Conservation (phyloP, 2,888 invertebrate species). For the Urechis unicinctus region DNA sequence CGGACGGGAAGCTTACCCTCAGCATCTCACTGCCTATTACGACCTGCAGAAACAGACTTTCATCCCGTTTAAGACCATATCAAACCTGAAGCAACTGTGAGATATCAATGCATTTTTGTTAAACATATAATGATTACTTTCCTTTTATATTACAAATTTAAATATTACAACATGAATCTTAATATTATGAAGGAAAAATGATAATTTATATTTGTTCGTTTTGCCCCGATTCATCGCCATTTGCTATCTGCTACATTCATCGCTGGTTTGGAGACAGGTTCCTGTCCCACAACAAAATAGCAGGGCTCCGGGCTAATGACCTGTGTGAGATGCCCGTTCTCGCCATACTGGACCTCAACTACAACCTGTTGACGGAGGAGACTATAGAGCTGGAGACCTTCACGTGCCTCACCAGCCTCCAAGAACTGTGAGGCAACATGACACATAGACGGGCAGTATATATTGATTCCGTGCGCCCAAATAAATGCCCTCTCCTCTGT, state of each 20-base stretch:
- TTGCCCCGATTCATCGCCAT: too few species aligned
- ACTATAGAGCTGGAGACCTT: neutral
- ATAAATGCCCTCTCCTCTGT: too few species aligned
- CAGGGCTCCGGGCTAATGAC: neutral
- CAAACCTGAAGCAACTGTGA: neutral
- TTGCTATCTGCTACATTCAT: too few species aligned
- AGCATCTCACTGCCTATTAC: constrained; percentile 3
- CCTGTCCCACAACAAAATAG: constrained; percentile 17
- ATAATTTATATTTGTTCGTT: too few species aligned
- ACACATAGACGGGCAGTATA: too few species aligned
- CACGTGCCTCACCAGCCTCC: neutral
- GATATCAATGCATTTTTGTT: too few species aligned
- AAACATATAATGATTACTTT: too few species aligned
- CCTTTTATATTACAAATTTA: too few species aligned
- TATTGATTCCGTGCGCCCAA: too few species aligned
- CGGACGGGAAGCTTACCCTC: constrained; percentile 25
- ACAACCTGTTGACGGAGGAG: neutral
- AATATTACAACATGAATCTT: too few species aligned
- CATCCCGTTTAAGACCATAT: constrained; percentile 5
- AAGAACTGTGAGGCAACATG: too few species aligned
- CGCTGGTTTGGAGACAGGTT: constrained; percentile 18
- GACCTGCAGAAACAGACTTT: neutral
- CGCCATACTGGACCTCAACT: neutral
- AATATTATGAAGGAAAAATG: too few species aligned
- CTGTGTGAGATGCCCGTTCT: neutral